Base-by-base conservation (phyloP, 1,140 invertebrate species). In the Heliconius melpomene region DNA sequence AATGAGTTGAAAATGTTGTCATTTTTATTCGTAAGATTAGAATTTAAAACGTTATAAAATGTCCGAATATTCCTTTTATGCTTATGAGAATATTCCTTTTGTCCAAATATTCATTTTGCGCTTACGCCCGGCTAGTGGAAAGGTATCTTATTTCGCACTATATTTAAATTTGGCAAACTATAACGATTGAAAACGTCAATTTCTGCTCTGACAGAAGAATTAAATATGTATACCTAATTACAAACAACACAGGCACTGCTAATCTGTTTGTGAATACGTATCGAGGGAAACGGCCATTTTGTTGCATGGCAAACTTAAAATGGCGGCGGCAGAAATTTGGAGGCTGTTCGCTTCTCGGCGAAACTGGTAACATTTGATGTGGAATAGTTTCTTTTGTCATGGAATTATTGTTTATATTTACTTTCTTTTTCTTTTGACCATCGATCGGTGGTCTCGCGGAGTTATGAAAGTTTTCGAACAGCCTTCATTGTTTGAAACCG, bases 381-480 rank as follows among this genome's bases (percentile, higher is more conserved):
- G 81, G 83, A 82, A 84, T 84, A 87, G 83, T 89, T 29, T 88
- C 72, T 85, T 85, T 87, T 83, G 79, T 90, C 85, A 90, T 89
- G 71, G 86, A 87, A 88, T 79, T 91, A 82, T 80, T 79, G 26
- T 66, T 78, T 23, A n/a, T 85, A 79, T 90, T 89, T 89, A 89
- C 85, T 89, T 91, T 91, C 73, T 84, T 90, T 89, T 79, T 87
- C 82, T 88, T 87, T 89, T 85, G 86, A 75, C 82, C 88, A 88
- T 89, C 86, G 84, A 89, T 87, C 82, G 85, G 77, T 85, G 87
- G 77, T 84, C 79, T 84, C 83, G 87, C 84, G 86, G 86, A 82
- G 79, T 88, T 85, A 83, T 89, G 94, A 96, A 96, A 96, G 96
- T 96, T 96, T 96, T 96, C 96, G 96, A 96, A 96, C 96, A 95